Base-by-base conservation (phyloP, 1,140 invertebrate genomes). In the Habropoda laboriosa region DNA sequence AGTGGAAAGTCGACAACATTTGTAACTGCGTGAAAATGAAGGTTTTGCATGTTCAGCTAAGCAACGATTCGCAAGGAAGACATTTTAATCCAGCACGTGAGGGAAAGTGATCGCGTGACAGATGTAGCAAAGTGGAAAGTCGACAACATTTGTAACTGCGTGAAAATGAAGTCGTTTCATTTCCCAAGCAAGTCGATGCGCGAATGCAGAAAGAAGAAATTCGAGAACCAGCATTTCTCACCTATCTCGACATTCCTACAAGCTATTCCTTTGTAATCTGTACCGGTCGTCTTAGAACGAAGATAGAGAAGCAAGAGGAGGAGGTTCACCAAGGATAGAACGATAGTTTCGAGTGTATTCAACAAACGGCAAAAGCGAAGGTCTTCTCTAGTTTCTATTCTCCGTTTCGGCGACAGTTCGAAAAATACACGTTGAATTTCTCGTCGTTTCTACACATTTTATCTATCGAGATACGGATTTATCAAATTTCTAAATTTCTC, bases 221-320 rank as follows among this genome's bases (percentile, higher is more conserved):
- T 61, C 51, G 75, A 82, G 82, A 83, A 71, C 60, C 47, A 67
- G 75, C 47, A 42, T 77, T 70, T 77, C 63, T 42, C 73, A 49
- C 60, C 24, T 45, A 16, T 40, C 47, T 45, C 73, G 82, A 79
- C 74, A 79, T 84, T 84, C 80, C 82, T 74, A 66, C 47, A 40
- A 79, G 80, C 75, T 74, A 53, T 84, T 74, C 70, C 68, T 84
- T 84, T 79, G 82, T 82, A 84, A 84, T 82, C 63, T 72, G 64
- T 84, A 58, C 68, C 24, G 74, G 74, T 57, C 40, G 73, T 45
- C 82, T 83, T 40, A 64, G 51, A 67, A 63, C 72, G 80, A 76
- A 66, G 63, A 77, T 49, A 40, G 38, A 45, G 79, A 30, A 27
- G 8, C 45, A 18, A 71, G 55, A 57, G 49, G 68, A 60, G 71